Conservation (phyloP, 2,888 invertebrate species). For the Acanthacorydalis orientalis region DNA sequence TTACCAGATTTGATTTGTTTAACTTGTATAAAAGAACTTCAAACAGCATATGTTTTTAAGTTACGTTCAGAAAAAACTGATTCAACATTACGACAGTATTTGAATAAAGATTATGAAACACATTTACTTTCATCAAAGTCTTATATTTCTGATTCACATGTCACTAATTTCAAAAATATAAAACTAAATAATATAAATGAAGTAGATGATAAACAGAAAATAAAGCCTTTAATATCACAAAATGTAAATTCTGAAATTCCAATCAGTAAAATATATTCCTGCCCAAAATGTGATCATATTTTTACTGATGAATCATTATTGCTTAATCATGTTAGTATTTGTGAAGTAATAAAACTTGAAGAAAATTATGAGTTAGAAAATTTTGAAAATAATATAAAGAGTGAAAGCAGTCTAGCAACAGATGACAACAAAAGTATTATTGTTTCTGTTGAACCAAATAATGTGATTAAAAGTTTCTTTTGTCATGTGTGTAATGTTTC, state of each 20-base stretch:
- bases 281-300: not conserved
- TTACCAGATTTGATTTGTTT: slow-evolving; percentile 22
- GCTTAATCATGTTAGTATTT: not conserved
- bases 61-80: slow-evolving; percentile 25
- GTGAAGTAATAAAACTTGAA: not conserved
- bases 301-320: not conserved
- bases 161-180: not conserved
- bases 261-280: not conserved
- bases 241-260: too few species aligned
- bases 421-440: too few species aligned
- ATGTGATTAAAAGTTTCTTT: not conserved
- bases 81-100: slow-evolving; percentile 18
- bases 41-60: slow-evolving; percentile 23
- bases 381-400: not conserved
- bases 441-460: not conserved
- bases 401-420: too few species aligned
- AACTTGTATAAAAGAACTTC: slow-evolving; percentile 23
- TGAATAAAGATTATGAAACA: slow-evolving; percentile 6
- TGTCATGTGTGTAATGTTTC: slow-evolving; percentile 1
- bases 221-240: too few species aligned
- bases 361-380: not conserved
- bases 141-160: not conserved
- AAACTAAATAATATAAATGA: not conserved
- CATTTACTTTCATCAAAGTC: not conserved
- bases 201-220: not conserved